phyloP scores from a whole-genome alignment of 2,113 vertebrate genomes.

The Chlorodrepanis virens region DNA sequence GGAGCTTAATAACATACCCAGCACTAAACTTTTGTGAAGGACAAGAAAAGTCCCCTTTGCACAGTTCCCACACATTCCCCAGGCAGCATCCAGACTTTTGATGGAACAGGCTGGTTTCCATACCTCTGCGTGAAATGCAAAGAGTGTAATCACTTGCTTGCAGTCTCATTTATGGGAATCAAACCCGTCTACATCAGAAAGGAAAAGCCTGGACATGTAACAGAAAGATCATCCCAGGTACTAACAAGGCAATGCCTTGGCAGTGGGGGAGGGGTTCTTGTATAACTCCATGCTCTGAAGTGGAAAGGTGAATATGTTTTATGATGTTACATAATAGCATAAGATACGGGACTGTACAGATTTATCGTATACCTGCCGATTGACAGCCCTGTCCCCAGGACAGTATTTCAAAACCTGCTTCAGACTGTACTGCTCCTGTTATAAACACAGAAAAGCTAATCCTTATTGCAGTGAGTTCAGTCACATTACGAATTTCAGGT shows the following conservation, averaged over 20 bases:
- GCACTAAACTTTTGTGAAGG: background rate
- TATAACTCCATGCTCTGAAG: background rate
- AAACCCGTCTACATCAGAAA: background rate
- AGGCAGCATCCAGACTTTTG: background rate
- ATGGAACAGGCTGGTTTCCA: background rate
- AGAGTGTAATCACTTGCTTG: background rate
- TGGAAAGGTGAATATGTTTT: background rate
- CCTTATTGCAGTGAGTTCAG: background rate
- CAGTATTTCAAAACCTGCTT: background rate
- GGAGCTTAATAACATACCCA: background rate
- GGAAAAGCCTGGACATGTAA: slow-evolving; percentile 3
- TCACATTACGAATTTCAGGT: background rate
- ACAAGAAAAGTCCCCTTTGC: background rate
- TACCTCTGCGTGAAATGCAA: background rate
- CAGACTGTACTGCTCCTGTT: background rate
- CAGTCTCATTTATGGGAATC: background rate
- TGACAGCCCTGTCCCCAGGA: background rate
- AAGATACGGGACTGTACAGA: background rate
- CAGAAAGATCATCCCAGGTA: background rate
- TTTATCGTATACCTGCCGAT: background rate
- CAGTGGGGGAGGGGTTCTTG: background rate
- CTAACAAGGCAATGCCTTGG: background rate
- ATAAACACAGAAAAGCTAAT: background rate
- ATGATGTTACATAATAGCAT: background rate
- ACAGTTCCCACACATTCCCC: slow-evolving; percentile 13